These are phyloP conservation scores for Microctonus hyperodae DNA, from an alignment of 2,888 invertebrate genomes.

Conservation along the genomic window DNA sequence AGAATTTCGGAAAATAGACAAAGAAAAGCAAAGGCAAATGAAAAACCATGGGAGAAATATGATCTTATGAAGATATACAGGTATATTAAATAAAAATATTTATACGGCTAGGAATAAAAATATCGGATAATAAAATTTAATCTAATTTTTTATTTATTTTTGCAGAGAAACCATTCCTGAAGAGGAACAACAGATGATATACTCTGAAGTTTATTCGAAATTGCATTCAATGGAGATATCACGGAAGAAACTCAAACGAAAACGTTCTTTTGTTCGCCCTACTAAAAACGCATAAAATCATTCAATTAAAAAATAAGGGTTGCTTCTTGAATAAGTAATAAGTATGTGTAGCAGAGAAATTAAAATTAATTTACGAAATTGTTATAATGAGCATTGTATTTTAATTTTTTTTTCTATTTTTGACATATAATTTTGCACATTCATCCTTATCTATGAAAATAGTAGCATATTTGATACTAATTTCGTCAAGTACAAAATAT, in stretches of 20 bases:
- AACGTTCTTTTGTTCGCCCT: slow-evolving; percentile 70
- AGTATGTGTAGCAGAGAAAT: slow-evolving; percentile 12
- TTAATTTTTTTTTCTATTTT: slow-evolving; percentile 6
- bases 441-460: background rate
- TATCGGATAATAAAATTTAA: background rate
- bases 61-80: slow-evolving; percentile 95
- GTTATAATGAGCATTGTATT: background rate
- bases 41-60: slow-evolving; percentile 85
- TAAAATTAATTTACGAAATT: slow-evolving; percentile 27
- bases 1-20: slow-evolving; percentile 65
- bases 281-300: slow-evolving; percentile 62
- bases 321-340: slow-evolving; percentile 25
- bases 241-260: slow-evolving; percentile 70
- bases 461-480: background rate
- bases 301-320: background rate
- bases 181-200: slow-evolving; percentile 87
- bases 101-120: background rate
- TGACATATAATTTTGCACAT: background rate
- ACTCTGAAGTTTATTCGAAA: slow-evolving; percentile 81
- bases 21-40: slow-evolving; percentile 66
- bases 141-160: slow-evolving; percentile 39
- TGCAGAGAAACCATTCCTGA: slow-evolving; percentile 81
- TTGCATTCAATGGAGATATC: slow-evolving; percentile 75
- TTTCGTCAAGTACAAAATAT: background rate
- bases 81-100: slow-evolving; percentile 55